These are phyloP conservation scores for Calameuta filiformis DNA, from an alignment of 2,888 invertebrate species.

Conservation along the genomic window DNA sequence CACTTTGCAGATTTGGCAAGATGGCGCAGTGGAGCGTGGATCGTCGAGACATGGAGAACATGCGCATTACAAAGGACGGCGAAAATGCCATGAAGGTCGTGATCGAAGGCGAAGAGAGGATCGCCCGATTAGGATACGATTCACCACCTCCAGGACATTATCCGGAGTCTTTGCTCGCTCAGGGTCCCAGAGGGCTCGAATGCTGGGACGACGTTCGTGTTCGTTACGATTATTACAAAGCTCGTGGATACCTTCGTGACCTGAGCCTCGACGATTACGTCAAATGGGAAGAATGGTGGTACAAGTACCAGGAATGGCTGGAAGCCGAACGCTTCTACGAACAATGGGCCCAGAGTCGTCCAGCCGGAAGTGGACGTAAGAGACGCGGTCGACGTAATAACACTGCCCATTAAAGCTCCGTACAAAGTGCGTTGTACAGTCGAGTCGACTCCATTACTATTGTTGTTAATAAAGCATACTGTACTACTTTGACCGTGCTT, in stretches of 20 bases:
- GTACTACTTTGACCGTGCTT: slow-evolving; percentile 37
- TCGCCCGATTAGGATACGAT: slow-evolving; percentile 69
- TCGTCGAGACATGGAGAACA: slow-evolving; percentile 86
- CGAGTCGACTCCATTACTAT: slow-evolving; percentile 17
- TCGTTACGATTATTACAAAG: slow-evolving; percentile 89
- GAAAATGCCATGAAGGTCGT: slow-evolving; percentile 77
- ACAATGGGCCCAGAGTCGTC: slow-evolving; percentile 71
- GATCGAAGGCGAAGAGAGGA: slow-evolving; percentile 73
- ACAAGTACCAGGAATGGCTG: slow-evolving; percentile 91
- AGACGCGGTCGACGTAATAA: slow-evolving; percentile 58
- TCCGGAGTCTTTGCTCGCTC: slow-evolving; percentile 80
- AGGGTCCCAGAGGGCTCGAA: slow-evolving; percentile 78
- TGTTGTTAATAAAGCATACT: slow-evolving; percentile 34
- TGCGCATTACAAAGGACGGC: slow-evolving; percentile 85
- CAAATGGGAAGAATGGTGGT: slow-evolving; percentile 97
- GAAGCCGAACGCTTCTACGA: slow-evolving; percentile 84
- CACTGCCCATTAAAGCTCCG: slow-evolving; percentile 40
- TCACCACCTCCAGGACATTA: slow-evolving; percentile 79
- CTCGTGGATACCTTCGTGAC: slow-evolving; percentile 85
- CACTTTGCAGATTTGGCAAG: slow-evolving; percentile 77
- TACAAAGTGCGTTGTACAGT: background rate
- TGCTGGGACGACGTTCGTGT: slow-evolving; percentile 92
- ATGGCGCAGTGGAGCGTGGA: slow-evolving; percentile 93
- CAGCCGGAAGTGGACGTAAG: slow-evolving; percentile 61
- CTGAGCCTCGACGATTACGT: slow-evolving; percentile 84